These are phyloP conservation scores for Trachops cirrhosus DNA, from an alignment of 2,797 vertebrate species.

Conservation along the genomic window DNA sequence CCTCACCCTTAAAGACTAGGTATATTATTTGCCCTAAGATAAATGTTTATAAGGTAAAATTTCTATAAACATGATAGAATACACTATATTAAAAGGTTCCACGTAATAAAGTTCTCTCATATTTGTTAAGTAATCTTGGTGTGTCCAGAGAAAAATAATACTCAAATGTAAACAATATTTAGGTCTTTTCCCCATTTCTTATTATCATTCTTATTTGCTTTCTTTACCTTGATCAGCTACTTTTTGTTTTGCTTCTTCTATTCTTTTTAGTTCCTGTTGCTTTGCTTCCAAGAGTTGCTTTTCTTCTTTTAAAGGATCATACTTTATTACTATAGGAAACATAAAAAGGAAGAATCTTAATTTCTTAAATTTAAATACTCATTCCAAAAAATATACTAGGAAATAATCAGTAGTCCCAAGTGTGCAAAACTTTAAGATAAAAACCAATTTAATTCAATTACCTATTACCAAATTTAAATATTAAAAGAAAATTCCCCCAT, in stretches of 20 bases:
- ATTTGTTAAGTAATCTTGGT: constrained; percentile 30
- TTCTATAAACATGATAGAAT: background rate
- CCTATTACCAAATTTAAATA: constrained; percentile 34
- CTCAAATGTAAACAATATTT: background rate
- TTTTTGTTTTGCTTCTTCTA: constrained; percentile 97
- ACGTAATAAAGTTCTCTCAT: constrained; percentile 10
- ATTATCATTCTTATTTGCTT: constrained; percentile 12
- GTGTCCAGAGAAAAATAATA: background rate
- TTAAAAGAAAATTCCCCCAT: background rate
- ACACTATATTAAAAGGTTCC: background rate
- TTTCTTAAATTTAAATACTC: background rate
- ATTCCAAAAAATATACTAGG: constrained; percentile 15
- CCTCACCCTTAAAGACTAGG: background rate
- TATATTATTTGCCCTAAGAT: background rate
- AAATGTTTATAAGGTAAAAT: constrained; percentile 18
- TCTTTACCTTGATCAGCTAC: constrained; percentile 92
- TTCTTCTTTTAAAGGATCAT: constrained; percentile 96
- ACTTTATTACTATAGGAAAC: constrained; percentile 91
- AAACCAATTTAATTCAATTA: background rate
- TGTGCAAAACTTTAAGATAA: background rate
- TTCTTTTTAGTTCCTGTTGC: constrained; percentile 94
- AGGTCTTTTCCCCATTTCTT: background rate
- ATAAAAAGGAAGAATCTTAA: constrained; percentile 1
- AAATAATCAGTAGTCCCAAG: constrained; percentile 42
- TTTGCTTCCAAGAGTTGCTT: constrained; percentile 93